phyloP scores from a whole-genome alignment of 2,113 vertebrate genomes.

The Zosterops lateralis region DNA sequence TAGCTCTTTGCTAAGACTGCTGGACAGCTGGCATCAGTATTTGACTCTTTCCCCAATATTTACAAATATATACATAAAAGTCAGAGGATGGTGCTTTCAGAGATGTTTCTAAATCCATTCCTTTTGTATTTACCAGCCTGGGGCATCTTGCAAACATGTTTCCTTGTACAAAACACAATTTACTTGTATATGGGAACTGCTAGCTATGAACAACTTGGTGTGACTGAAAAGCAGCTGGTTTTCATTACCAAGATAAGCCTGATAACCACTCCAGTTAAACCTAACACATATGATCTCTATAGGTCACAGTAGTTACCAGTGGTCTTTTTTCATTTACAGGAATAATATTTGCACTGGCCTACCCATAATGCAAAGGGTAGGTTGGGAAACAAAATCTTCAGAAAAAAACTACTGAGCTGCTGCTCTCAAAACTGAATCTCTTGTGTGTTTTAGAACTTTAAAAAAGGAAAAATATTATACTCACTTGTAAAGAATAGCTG shows the following conservation, averaged over 20 bases:
- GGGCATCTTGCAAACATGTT: not conserved
- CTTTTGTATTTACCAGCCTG: not conserved
- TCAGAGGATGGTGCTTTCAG: not conserved
- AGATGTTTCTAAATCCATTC: not conserved
- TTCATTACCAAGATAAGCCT: conserved; percentile 9
- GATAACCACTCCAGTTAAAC: conserved; percentile 35
- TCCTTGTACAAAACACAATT: not conserved
- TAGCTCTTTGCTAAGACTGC: not conserved
- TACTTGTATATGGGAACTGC: not conserved
- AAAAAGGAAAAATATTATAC: not conserved
- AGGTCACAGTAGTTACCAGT: conserved; percentile 17
- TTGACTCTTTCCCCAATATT: not conserved
- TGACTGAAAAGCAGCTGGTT: conserved; percentile 22
- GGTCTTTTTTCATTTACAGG: conserved; percentile 39
- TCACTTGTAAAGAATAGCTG: not conserved
- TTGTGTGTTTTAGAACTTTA: not conserved
- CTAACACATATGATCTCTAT: not conserved
- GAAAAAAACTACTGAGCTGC: not conserved
- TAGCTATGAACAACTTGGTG: not conserved
- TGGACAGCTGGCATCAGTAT: not conserved
- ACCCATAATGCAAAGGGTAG: not conserved
- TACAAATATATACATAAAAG: not conserved
- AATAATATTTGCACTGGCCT: conserved; percentile 38
- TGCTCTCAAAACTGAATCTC: conserved; percentile 4
- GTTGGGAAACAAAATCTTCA: conserved; percentile 11